Evolutionary conservation across 1,140 invertebrate genomes (phyloP), one percentile per base, ranked within the genome.

Genomic region (Calliphora vicina): DNA sequence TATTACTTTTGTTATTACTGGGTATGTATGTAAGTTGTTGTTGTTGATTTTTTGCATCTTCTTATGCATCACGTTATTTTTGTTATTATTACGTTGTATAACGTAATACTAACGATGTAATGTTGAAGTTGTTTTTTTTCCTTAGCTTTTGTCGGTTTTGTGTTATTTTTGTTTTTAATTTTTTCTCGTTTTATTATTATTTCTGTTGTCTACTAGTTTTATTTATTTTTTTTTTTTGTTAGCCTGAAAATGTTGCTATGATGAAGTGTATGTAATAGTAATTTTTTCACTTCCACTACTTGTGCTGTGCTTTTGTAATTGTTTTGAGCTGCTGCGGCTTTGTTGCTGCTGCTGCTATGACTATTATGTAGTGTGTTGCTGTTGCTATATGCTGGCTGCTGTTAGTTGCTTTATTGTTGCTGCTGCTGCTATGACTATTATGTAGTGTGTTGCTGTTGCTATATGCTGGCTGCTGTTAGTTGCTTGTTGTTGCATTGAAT

Each of bases 21-120:
- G 2, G 29, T 35, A 4, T 8, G 29, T 35, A 35, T 2, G 2
- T 4, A 35, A 57, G 13, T 57, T 57, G n/a, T 57, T 10, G n/a
- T 17, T 57, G 13, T 57, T 57, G 50, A 5, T 57, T 67, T 67
- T 67, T 67, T 23, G n/a, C 20, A 67, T 23, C 61, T 67, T 67
- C 61, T 67, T 67, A 67, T 67, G 61, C 61, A 67, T 67, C 61
- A 67, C 61, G 20, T 67, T 23, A 67, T 57, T n/a, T 10, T 57
- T 2, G 17, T 15, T 57, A 15, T 0, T 67, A 67, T 67, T 67
- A 67, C 61, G 61, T 67, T 67, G 20, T 67, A 67, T 23, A 67
- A 67, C 61, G 61, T 67, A 67, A 67, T 67, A 67, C n/a, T 67
- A 67, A 67, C 61, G 61, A 67, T 67, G 20, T 67, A 67, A 67